Evolutionary conservation across 2,113 vertebrate genomes (phyloP).

Genomic region (Vanacampus margaritifer): DNA sequence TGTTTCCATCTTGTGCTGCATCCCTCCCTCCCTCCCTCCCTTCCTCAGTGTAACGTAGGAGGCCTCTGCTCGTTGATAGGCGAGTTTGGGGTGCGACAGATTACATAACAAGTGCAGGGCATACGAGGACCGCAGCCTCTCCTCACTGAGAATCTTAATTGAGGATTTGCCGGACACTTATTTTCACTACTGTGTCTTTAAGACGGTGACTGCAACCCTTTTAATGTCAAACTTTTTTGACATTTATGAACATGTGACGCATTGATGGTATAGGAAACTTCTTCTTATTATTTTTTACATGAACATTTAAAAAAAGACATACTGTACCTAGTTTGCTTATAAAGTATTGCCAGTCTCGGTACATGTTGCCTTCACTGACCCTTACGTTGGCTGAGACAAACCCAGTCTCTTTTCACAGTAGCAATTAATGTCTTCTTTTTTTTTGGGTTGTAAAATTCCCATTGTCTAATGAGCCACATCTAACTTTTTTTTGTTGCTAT

Average conservation of each 20-base stretch:
- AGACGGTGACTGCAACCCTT: neutral
- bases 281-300: neutral
- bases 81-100: constrained; percentile 62
- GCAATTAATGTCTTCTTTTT: no score
- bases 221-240: neutral
- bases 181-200: constrained; percentile 21
- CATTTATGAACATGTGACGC: no score
- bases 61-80: constrained; percentile 51
- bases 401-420: no score
- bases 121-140: constrained; percentile 56
- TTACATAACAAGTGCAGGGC: constrained; percentile 61
- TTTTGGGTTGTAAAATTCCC: no score
- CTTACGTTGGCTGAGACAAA: neutral
- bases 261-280: constrained; percentile 1
- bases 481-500: no score
- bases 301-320: neutral
- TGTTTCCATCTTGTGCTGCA: constrained; percentile 45
- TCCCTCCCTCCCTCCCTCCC: constrained; percentile 19
- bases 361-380: neutral
- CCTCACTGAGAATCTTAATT: constrained; percentile 59
- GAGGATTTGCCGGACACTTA: constrained; percentile 19
- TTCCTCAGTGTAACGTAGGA: constrained; percentile 17
- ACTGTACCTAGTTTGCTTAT: neutral
- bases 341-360: neutral
- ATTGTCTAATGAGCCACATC: no score